Evolutionary conservation across 1,140 invertebrate genomes (phyloP).

Genomic region (Lasioglossum baleicum): DNA sequence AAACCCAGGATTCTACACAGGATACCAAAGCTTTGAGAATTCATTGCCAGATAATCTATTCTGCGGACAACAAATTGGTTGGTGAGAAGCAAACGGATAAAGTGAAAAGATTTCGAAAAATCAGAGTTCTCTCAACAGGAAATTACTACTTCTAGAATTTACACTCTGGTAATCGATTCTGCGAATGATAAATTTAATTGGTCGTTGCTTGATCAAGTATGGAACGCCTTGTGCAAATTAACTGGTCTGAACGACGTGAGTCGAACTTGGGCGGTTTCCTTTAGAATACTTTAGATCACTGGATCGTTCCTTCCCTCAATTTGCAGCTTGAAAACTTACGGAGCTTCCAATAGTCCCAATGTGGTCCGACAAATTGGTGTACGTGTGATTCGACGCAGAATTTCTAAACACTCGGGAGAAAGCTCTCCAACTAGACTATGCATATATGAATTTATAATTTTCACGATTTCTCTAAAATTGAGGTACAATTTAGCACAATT

Average conservation of each 20-base stretch:
- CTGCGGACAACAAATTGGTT: too few species aligned
- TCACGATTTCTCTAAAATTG: too few species aligned
- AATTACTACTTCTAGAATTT: neutral
- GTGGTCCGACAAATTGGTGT: conserved; percentile 1
- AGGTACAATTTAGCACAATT: too few species aligned
- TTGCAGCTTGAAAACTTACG: conserved; percentile 21
- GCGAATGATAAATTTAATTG: conserved; percentile 64
- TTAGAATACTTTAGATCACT: conserved; percentile 7
- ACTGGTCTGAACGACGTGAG: conserved; percentile 4
- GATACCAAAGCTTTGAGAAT: too few species aligned
- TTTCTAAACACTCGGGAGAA: neutral
- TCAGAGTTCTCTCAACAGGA: too few species aligned
- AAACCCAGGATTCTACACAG: too few species aligned
- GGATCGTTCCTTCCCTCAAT: conserved; percentile 8
- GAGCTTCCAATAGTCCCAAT: neutral
- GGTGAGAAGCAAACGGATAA: too few species aligned
- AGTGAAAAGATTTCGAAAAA: too few species aligned
- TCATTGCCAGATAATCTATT: too few species aligned
- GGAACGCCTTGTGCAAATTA: conserved; percentile 52
- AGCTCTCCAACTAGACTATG: too few species aligned
- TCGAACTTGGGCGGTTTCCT: conserved; percentile 17
- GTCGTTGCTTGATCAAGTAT: conserved; percentile 57
- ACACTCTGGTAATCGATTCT: neutral
- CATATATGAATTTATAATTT: too few species aligned
- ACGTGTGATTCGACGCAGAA: neutral